Evolutionary conservation across 2,113 vertebrate genomes (phyloP).

Genomic region (Neodon shergylaensis): DNA sequence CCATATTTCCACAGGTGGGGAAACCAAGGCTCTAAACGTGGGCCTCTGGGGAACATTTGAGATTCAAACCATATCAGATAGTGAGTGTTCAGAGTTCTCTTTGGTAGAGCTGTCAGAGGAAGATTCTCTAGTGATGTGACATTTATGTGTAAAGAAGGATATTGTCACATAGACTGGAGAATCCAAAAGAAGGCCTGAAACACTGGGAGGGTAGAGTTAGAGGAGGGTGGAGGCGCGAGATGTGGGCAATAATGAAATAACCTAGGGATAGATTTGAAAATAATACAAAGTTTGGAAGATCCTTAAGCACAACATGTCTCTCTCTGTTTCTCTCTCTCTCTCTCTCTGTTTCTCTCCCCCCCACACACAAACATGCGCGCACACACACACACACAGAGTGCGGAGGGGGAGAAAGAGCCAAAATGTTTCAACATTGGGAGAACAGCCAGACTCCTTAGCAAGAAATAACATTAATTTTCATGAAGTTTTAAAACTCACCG

Average conservation of each 20-base stretch:
- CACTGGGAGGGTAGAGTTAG: neutral
- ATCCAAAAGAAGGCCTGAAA: neutral
- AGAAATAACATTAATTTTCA: conserved; percentile 69
- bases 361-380: neutral
- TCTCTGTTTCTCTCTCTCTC: neutral
- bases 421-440: conserved; percentile 59
- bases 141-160: neutral
- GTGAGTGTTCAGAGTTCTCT: neutral
- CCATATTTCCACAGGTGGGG: neutral
- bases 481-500: conserved; percentile 61
- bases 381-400: too few relatives aligned
- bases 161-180: neutral
- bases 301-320: neutral
- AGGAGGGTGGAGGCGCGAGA: neutral
- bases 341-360: neutral
- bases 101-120: neutral
- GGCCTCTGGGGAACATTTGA: neutral
- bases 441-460: conserved; percentile 60
- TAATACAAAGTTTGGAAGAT: neutral
- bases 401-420: neutral
- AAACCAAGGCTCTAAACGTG: neutral
- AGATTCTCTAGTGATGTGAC: neutral
- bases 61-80: neutral
- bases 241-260: neutral
- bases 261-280: conserved; percentile 6